phyloP scores from a whole-genome alignment of 2,113 vertebrate genomes.

The Coptodon rendalli region DNA sequence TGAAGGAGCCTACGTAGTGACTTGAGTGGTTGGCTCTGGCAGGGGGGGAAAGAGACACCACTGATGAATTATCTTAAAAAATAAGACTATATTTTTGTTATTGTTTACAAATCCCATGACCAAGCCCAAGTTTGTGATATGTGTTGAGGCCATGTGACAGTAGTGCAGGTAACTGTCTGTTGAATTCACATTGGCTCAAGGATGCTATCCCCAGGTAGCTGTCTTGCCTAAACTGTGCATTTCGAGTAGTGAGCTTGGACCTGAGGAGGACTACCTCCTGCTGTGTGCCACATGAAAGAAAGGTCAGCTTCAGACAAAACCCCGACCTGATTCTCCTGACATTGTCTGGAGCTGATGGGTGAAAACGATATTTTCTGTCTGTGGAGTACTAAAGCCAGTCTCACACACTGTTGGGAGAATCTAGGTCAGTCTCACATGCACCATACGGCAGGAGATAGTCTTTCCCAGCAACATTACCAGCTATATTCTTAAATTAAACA shows the following conservation, averaged over 20 bases:
- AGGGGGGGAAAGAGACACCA: neutral
- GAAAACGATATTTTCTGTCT: neutral
- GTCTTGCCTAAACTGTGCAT: neutral
- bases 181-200: neutral
- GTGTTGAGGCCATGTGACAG: neutral
- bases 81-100: neutral
- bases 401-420: neutral
- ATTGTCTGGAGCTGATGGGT: neutral
- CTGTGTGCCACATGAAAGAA: neutral
- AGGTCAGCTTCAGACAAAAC: neutral
- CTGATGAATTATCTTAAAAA: neutral
- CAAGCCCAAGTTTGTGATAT: neutral
- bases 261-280: neutral
- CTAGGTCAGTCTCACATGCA: neutral
- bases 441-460: neutral
- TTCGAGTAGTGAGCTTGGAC: neutral
- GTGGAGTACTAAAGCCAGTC: neutral
- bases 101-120: neutral
- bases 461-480: neutral
- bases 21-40: conserved; percentile 93
- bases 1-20: conserved; percentile 93
- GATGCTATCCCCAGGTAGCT: neutral
- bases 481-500: neutral
- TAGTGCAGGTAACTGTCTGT: neutral
- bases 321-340: neutral